phyloP scores from a whole-genome alignment of 2,113 vertebrate genomes.

The Caracal caracal region DNA sequence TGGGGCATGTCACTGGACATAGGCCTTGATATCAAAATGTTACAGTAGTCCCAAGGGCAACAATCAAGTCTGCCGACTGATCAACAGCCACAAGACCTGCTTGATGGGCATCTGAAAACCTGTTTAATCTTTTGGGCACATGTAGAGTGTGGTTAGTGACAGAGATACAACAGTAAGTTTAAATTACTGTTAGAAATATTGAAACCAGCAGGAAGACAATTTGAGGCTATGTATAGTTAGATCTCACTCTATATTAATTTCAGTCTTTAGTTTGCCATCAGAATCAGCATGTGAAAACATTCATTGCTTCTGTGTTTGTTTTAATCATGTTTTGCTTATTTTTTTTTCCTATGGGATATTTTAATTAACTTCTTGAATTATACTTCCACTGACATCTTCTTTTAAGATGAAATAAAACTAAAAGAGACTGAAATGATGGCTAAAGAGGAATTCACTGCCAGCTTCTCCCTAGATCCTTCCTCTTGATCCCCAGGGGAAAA shows the following conservation, averaged over 20 bases:
- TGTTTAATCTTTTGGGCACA: not conserved
- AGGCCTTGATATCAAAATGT: not conserved
- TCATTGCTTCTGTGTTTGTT: not conserved
- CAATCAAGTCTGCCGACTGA: not conserved
- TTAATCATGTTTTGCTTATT: not conserved
- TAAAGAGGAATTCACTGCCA: not conserved
- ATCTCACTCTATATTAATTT: not conserved
- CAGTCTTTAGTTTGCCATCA: not conserved
- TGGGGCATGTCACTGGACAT: not conserved
- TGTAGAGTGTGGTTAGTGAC: not conserved
- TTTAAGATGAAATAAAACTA: constrained; percentile 17
- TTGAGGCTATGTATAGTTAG: not conserved
- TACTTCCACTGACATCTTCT: not conserved
- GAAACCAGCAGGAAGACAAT: not conserved
- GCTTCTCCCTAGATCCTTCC: not conserved
- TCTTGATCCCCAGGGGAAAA: not conserved
- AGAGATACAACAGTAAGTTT: not conserved
- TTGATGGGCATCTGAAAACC: not conserved
- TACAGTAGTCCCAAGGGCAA: rapidly evolving
- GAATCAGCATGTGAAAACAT: not conserved
- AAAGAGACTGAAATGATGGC: not conserved
- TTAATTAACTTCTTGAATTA: not conserved
- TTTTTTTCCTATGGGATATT: not conserved
- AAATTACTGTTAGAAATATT: not conserved
- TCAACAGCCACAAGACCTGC: not conserved